Evolutionary conservation across 2,888 invertebrate species (phyloP), one percentile per base, ranked within the genome.

Genomic region (Deroplatys truncata): DNA sequence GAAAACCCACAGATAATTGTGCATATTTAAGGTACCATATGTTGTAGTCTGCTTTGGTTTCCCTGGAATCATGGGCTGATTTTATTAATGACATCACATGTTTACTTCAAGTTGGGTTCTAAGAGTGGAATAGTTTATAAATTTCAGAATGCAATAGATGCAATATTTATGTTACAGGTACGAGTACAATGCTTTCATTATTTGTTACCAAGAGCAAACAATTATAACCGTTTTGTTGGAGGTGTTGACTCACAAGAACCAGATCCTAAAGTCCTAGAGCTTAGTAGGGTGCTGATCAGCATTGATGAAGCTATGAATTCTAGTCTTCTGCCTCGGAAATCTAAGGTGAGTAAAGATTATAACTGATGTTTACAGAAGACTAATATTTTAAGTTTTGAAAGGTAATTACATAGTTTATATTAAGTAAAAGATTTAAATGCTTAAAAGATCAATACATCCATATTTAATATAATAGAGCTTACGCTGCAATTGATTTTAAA

Each of bases 141-240:
- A 72, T 20, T 56, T 56, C 5, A 56, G 4, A 56, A 16, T 15
- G 16, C 20, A 15, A 20, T 72, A 25, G 25, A 16, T 72, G 2
- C 3, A 5, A 72, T 72, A 72, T 72, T 72, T 72, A 93, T 93
- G 91, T 93, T 94, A 89, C 92, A 96, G 96, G 96, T 97, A 90
- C 95, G 98, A 90, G 98, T 99, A 84, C 98, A 98, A 93, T 99
- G 99, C 93, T 99, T 99, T 94, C 98, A 98, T 94, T 98, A 98
- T 94, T 94, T 99, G 91, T 95, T 96, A 90, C 96, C 96, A 7
- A 93, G 95, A 84, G 94, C 94, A 31, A 93, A 93, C 91, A 92
- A 91, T 92, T 92, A 92, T 91, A 92, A 93, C 82, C 93, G 93
- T 89, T 91, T 92, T 91, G 90, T 91, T 90, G 93, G 93, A 43